Percentiles rank a stretch among this genome's conserved stretches.
phyloP scores from a whole-genome alignment of 1,140 invertebrate species.

The Drosophila malerkotliana region DNA sequence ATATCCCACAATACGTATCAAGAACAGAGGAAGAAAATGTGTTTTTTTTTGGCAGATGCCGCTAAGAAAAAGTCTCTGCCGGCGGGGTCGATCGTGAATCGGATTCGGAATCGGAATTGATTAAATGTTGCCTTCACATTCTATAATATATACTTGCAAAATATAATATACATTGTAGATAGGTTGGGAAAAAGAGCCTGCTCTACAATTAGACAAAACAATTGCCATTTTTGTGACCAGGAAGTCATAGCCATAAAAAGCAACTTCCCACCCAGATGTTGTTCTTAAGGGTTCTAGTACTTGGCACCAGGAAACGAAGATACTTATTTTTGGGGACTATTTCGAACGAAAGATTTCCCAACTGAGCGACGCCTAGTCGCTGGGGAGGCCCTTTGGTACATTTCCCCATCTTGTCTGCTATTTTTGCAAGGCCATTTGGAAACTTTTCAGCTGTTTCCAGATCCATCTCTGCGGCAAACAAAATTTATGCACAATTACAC shows the following conservation, averaged over 20 bases:
- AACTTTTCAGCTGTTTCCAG: conserved; percentile 61
- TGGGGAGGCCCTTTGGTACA: neutral
- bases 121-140: conserved; percentile 75
- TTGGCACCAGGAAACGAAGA: neutral
- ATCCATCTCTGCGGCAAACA: conserved; percentile 26
- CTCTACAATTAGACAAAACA: conserved; percentile 67
- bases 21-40: conserved; percentile 33
- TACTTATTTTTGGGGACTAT: conserved; percentile 1
- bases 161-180: conserved; percentile 14
- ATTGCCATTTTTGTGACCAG: conserved; percentile 52
- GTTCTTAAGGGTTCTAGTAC: neutral
- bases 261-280: conserved; percentile 26
- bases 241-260: conserved; percentile 20
- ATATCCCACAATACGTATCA: conserved; percentile 13
- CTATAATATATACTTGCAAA: conserved; percentile 22
- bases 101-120: conserved; percentile 49
- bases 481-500: conserved; percentile 65
- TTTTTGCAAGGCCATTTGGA: conserved; percentile 53
- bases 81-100: conserved; percentile 42
- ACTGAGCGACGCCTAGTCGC: neutral
- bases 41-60: conserved; percentile 63
- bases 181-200: conserved; percentile 50
- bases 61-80: conserved; percentile 58
- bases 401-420: conserved; percentile 40
- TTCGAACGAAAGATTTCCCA: conserved; percentile 8